Base-by-base conservation (phyloP, 2,888 invertebrate genomes). In the Amorpha juglandis region DNA sequence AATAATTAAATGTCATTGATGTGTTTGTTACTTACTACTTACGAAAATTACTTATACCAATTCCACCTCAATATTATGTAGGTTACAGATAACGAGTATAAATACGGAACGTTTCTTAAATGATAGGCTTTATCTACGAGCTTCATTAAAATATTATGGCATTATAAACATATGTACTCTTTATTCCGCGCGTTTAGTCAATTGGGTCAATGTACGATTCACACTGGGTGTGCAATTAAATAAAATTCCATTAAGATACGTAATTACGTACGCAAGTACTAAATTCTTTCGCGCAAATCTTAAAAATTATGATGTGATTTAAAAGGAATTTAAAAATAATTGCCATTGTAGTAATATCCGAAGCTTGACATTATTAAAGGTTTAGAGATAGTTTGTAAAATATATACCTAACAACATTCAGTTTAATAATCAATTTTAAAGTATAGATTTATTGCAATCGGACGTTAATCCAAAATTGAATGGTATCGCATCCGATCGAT, bases 401-500 rank as follows among this genome's bases (percentile, higher is more conserved):
- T 27, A 27, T 4, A 1, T 27, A 27, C 27, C 4, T 3, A 27
- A 1, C 27, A 27, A 27, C 27, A 3, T 4, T 27, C 1, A 1
- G 4, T 4, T 27, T 27, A 27, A 4, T 27, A 3, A 27, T 27
- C 4, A 27, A 27, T 27, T 55, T 48, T 38, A 19, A 58, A 58
- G 42, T 42, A 58, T 63, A 63, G 47, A n/a, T 47, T 64, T 67
- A 68, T 50, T 62, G 47, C 45, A 69, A 70, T 69, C 69, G 50
- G 38, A 63, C 66, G 21, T 27, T 62, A 68, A 72, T 70, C 71
- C 70, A 67, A 66, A 72, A 73, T 67, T 63, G 66, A 68, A 65
- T 68, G 66, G 69, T 70, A 74, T 70, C 69, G 55, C 68, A 74
- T 78, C 68, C 76, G 81, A 86, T 88, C 87, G 87, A 89, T 86